phyloP scores from a whole-genome alignment of 2,888 invertebrate genomes.

The Caenorhabditis sinica region DNA sequence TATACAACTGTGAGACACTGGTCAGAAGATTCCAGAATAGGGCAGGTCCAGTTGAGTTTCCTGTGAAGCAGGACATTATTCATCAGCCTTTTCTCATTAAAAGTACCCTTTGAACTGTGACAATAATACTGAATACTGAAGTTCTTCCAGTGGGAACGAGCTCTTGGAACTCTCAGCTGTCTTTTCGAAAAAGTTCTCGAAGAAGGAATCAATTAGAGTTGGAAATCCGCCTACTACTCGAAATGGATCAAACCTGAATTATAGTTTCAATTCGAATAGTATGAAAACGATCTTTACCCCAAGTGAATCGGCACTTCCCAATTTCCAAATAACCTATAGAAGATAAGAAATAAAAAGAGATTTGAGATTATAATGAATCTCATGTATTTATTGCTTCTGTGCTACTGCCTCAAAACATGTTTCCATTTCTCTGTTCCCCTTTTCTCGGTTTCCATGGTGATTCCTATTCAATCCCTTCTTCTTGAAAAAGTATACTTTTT shows the following conservation, averaged over 20 bases:
- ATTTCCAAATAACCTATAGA: slow-evolving; percentile 45
- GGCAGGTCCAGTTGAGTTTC: slow-evolving; percentile 38
- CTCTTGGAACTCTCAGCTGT: slow-evolving; percentile 19
- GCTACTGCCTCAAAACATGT: not conserved
- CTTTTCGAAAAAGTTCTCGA: slow-evolving; percentile 34
- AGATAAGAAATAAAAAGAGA: slow-evolving; percentile 33
- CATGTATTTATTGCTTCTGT: slow-evolving; percentile 28
- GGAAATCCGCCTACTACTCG: slow-evolving; percentile 56
- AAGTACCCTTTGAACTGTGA: not conserved
- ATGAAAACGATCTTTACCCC: not conserved
- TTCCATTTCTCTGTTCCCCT: not conserved
- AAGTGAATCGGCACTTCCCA: slow-evolving; percentile 53
- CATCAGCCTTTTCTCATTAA: not conserved
- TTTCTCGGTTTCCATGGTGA: slow-evolving; percentile 56
- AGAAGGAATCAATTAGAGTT: slow-evolving; percentile 53
- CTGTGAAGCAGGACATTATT: slow-evolving; percentile 28
- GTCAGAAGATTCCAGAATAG: slow-evolving; percentile 26
- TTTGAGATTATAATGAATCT: slow-evolving; percentile 38
- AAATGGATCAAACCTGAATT: slow-evolving; percentile 54
- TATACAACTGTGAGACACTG: slow-evolving; percentile 43
- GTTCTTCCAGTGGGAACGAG: slow-evolving; percentile 5
- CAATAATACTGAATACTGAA: slow-evolving; percentile 6
- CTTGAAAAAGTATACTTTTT: not conserved
- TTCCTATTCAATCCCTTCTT: not conserved
- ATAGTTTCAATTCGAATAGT: not conserved